Evolutionary conservation across 2,113 vertebrate genomes (phyloP), one percentile per base, ranked within the genome.

Genomic region (Cheirogaleus medius): DNA sequence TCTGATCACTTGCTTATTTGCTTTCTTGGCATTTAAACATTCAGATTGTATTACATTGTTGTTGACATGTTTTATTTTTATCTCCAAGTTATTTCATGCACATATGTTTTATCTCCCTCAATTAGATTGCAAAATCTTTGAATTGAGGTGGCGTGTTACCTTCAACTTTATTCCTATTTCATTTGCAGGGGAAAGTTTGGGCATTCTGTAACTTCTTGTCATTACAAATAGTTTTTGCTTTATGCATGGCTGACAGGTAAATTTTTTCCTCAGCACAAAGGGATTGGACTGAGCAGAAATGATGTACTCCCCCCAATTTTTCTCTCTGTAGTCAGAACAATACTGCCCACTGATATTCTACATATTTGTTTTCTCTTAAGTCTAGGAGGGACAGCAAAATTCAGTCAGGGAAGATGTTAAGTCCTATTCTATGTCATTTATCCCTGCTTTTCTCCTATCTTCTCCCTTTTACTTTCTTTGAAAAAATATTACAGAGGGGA

Each of bases 61-160:
- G 96, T 96, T 97, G 95, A 98, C 76, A 83, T 98, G 95, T 95
- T 98, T 97, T 97, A 96, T 97, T 98, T 98, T 98, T 97, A 97
- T 97, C 91, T 96, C 87, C 58, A 92, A 96, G 94, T 96, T 97
- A 95, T 90, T 97, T 95, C 83, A 63, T 85, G 93, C 83, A 87
- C 96, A 97, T 95, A 97, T 95, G 95, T 91, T 97, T 97, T 95
- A 96, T 96, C 93, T 97, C 60, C 69, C 89, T 96, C 94, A 94
- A 89, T 96, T 94, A 96, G 71, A 86, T 66, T 42, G 56, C 64
- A 95, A 74, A 94, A 82, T 93, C 47, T 96, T 91, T 69, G 34
- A 39, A 14, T 91, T 95, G 84, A 96, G 87, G 80, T 93, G 74
- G 49, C 60, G 4, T 32, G 18, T 84, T 96, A 93, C 71, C 95